Conservation (phyloP, 2,797 vertebrate genomes). For the Carapus acus region DNA sequence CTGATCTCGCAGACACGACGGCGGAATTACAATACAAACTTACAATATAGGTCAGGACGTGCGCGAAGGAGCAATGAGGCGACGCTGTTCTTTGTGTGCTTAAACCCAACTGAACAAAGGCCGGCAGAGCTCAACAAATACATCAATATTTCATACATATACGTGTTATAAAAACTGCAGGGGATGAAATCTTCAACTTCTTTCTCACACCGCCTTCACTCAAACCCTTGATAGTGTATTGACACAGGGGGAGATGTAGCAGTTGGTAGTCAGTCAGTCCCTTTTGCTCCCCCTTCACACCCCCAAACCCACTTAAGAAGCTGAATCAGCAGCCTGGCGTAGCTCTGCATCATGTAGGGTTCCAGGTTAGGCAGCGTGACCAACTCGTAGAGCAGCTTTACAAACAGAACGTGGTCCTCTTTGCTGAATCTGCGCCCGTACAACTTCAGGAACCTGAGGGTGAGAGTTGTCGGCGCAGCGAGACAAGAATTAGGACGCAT, state of each 20-base stretch:
- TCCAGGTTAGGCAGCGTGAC: slow-evolving; percentile 91
- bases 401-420: slow-evolving; percentile 93
- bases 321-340: slow-evolving; percentile 88
- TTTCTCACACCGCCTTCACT: too few species aligned
- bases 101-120: too few species aligned
- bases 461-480: neutral
- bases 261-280: too few species aligned
- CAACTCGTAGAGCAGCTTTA: slow-evolving; percentile 91
- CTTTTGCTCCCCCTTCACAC: too few species aligned
- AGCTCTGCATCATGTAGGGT: slow-evolving; percentile 94
- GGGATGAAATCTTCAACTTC: too few species aligned
- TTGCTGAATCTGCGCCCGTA: slow-evolving; percentile 95
- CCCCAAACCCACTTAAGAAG: slow-evolving; percentile 88
- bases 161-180: too few species aligned
- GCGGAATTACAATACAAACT: slow-evolving; percentile 17
- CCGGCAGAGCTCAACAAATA: too few species aligned
- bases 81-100: too few species aligned
- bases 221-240: too few species aligned
- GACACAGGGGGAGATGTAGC: too few species aligned
- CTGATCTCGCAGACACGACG: slow-evolving; percentile 35
- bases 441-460: slow-evolving; percentile 86
- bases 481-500: neutral
- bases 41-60: slow-evolving; percentile 25
- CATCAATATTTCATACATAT: too few species aligned
- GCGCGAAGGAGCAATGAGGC: neutral